Evolutionary conservation across 2,113 vertebrate species (phyloP).

Genomic region (Daphoenositta chrysoptera): DNA sequence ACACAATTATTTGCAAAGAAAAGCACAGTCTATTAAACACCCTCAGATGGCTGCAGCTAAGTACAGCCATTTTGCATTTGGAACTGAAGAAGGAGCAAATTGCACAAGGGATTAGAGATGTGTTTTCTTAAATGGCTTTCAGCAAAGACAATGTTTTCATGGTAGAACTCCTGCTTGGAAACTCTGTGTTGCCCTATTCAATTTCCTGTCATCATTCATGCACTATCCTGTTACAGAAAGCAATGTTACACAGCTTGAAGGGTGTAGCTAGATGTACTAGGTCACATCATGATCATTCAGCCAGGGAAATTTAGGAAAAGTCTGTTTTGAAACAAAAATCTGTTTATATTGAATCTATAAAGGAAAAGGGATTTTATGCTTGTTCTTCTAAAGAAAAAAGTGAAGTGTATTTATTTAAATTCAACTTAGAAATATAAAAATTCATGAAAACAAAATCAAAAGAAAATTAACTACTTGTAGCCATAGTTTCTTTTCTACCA

Average conservation of each 20-base stretch:
- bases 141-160: background rate
- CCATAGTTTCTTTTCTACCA: background rate
- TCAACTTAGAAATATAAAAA: background rate
- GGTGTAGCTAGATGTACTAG: background rate
- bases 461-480: background rate
- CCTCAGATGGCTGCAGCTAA: background rate
- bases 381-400: background rate
- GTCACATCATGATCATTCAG: background rate
- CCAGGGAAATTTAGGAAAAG: background rate
- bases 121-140: background rate
- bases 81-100: background rate
- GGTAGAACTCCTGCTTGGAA: background rate
- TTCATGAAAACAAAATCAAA: background rate
- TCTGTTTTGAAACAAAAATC: background rate
- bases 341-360: background rate
- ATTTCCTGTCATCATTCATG: background rate
- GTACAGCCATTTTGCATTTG: background rate
- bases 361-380: background rate
- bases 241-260: background rate
- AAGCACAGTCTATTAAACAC: conserved; percentile 14
- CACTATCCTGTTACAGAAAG: background rate
- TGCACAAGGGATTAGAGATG: background rate
- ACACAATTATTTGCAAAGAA: background rate
- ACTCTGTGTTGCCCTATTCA: background rate
- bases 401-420: background rate